phyloP scores from a whole-genome alignment of 64 coral and sea anemone species.

The Platygyra sinensis region DNA sequence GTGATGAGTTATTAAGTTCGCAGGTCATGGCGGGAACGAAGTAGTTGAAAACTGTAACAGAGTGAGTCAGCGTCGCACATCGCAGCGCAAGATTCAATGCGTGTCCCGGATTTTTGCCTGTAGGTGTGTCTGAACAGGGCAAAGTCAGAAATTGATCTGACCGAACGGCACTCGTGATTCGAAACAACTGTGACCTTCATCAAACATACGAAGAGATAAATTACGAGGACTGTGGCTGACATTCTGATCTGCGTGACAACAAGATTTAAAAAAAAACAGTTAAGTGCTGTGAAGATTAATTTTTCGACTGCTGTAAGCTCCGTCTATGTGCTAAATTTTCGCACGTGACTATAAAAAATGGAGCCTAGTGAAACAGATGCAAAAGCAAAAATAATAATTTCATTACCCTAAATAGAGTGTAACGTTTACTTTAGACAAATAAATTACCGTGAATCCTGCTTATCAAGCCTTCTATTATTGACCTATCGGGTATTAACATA shows the following conservation, averaged over 20 bases:
- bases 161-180: background rate
- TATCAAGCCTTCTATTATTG: too few species aligned
- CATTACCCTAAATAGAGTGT: too few species aligned
- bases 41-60: constrained; percentile 16
- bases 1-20: background rate
- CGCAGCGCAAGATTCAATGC: background rate
- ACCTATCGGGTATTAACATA: too few species aligned
- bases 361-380: too few species aligned
- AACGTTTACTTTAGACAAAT: too few species aligned
- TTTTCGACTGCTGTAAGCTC: too few species aligned
- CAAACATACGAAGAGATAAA: background rate
- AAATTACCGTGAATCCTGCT: too few species aligned
- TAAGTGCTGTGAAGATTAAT: too few species aligned
- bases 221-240: background rate
- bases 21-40: background rate
- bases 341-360: too few species aligned
- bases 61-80: background rate
- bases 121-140: background rate
- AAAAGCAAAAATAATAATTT: too few species aligned
- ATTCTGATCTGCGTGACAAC: background rate
- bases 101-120: background rate
- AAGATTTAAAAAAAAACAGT: background rate
- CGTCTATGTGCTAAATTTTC: too few species aligned
- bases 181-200: background rate
- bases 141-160: background rate